These are phyloP conservation scores for Silurus glanis DNA, from an alignment of 2,113 vertebrate genomes.

Conservation along the genomic window DNA sequence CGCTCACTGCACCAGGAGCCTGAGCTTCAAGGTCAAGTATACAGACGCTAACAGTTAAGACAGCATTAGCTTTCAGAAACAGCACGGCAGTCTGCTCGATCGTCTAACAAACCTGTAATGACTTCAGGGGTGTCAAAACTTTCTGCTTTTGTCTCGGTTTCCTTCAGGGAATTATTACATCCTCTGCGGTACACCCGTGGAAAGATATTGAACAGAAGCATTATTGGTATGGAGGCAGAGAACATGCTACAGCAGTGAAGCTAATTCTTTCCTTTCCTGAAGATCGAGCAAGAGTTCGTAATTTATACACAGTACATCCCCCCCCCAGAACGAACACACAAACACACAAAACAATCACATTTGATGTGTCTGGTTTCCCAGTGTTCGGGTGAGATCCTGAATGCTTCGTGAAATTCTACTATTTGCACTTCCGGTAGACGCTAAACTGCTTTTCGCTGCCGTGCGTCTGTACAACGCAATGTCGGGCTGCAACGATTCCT, in stretches of 20 bases:
- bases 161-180: neutral
- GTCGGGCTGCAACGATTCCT: no score
- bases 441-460: no score
- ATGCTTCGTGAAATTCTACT: no score
- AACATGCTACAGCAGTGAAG: neutral
- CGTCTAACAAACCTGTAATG: neutral
- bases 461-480: no score
- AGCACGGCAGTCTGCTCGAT: neutral
- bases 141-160: neutral
- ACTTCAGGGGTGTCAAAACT: neutral
- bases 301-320: no score
- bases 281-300: no score
- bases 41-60: neutral
- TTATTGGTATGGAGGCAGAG: neutral
- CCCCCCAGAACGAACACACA: no score
- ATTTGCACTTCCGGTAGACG: no score
- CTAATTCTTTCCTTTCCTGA: neutral
- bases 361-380: no score
- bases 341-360: no score
- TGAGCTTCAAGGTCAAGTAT: neutral
- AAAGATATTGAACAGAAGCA: no score
- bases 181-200: neutral
- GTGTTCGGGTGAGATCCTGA: no score
- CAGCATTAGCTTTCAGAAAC: neutral
- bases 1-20: slow-evolving; percentile 14